These are phyloP conservation scores for Willisornis vidua DNA, from an alignment of 2,113 vertebrate genomes.

Conservation along the genomic window DNA sequence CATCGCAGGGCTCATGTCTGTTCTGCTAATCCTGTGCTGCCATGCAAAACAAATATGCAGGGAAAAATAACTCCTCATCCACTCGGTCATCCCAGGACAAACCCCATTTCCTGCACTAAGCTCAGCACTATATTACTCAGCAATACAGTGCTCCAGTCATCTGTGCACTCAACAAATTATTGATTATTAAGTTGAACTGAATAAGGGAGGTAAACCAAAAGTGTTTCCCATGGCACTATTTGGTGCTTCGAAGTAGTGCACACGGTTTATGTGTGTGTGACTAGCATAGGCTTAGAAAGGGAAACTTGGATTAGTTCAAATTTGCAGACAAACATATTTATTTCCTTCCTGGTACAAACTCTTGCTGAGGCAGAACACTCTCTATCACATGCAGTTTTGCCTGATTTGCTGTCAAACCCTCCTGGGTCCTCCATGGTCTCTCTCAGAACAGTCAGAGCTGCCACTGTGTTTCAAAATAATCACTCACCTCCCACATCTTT, in stretches of 20 bases:
- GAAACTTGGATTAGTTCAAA: neutral
- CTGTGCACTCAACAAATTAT: neutral
- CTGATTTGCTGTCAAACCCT: neutral
- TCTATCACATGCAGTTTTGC: neutral
- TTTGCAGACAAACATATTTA: neutral
- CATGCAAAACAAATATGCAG: neutral
- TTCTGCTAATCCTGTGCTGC: neutral
- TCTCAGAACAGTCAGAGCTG: neutral
- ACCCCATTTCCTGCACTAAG: neutral
- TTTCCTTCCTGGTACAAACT: neutral
- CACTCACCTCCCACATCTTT: neutral
- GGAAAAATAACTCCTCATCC: neutral
- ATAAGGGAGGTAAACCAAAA: neutral
- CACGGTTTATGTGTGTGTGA: neutral
- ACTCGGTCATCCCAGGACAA: neutral
- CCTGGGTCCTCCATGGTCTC: neutral
- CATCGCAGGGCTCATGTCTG: neutral
- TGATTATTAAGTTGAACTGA: neutral
- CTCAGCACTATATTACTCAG: neutral
- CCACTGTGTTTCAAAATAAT: neutral
- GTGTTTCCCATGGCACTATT: neutral
- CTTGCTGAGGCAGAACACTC: neutral
- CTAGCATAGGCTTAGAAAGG: neutral
- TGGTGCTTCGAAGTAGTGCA: neutral
- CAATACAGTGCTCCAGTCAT: fast-evolving